phyloP scores from a whole-genome alignment of 1,140 invertebrate genomes.

The Reticulitermes speratus region DNA sequence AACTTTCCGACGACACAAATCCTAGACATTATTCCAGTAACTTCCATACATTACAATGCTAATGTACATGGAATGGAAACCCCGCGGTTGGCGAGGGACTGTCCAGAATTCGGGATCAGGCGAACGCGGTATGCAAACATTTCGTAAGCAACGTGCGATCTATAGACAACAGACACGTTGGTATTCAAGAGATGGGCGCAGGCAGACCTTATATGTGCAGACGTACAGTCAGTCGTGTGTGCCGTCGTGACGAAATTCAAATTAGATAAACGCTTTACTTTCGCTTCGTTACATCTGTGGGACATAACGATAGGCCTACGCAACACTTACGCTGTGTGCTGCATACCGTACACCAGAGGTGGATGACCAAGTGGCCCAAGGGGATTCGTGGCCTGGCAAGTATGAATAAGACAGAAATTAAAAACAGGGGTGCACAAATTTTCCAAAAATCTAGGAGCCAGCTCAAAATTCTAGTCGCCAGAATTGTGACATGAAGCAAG shows the following conservation, averaged over 20 bases:
- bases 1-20: too few species aligned
- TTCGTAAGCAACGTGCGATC: not conserved
- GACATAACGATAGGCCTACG: not conserved
- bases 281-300: not conserved
- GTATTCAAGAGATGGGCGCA: not conserved
- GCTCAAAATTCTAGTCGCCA: too few species aligned
- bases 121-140: too few species aligned
- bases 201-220: not conserved
- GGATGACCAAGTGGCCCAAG: not conserved
- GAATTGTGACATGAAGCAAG: too few species aligned
- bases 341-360: not conserved
- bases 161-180: not conserved
- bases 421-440: too few species aligned
- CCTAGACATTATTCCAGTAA: too few species aligned
- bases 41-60: too few species aligned
- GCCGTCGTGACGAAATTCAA: not conserved
- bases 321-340: not conserved
- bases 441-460: too few species aligned
- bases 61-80: too few species aligned
- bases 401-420: not conserved
- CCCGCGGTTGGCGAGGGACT: too few species aligned
- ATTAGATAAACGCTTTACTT: not conserved
- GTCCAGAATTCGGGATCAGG: not conserved
- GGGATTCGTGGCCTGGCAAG: not conserved
- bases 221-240: not conserved